Evolutionary conservation across 2,113 vertebrate genomes (phyloP).

Genomic region (Penelope pileata): DNA sequence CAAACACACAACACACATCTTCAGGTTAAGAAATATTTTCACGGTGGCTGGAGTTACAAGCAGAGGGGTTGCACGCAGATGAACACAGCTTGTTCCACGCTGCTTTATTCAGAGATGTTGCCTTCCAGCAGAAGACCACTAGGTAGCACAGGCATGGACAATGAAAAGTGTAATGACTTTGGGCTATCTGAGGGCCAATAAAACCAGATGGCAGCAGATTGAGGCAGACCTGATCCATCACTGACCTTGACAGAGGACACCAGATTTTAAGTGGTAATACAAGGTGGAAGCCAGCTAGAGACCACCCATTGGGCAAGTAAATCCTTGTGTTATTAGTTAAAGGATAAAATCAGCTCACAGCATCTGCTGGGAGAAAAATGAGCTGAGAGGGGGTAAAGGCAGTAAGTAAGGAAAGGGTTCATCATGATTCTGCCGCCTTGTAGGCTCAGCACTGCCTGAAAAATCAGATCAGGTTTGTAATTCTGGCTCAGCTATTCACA

Average conservation of each 20-base stretch:
- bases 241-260: slow-evolving; percentile 15
- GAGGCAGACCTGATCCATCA: neutral
- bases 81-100: neutral
- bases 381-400: neutral
- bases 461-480: neutral
- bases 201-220: neutral
- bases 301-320: neutral
- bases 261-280: neutral
- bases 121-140: neutral
- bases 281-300: neutral
- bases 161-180: neutral
- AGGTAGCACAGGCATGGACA: neutral
- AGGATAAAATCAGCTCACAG: slow-evolving; percentile 30
- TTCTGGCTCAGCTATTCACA: neutral
- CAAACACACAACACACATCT: neutral
- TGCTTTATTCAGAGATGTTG: neutral
- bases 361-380: neutral
- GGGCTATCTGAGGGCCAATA: neutral
- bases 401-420: neutral
- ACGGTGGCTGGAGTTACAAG: neutral
- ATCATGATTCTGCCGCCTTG: neutral
- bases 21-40: neutral
- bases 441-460: neutral
- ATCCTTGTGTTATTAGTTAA: slow-evolving; percentile 12
- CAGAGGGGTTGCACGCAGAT: neutral